Evolutionary conservation across 1,140 invertebrate species (phyloP).

Genomic region (Caenorhabditis remanei): DNA sequence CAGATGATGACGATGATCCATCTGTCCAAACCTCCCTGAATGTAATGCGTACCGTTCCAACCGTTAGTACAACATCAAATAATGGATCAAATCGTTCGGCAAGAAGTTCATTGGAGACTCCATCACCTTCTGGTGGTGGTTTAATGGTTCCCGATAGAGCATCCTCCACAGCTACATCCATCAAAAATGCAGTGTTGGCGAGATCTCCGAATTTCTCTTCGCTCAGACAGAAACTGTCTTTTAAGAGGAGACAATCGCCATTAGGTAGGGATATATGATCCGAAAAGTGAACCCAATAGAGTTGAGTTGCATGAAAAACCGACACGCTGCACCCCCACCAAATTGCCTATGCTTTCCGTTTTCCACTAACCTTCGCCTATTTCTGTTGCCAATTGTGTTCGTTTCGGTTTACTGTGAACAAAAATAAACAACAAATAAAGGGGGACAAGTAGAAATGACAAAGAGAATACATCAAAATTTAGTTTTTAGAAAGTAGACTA

Average conservation of each 20-base stretch:
- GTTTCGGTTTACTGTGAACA: background rate
- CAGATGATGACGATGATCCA: constrained; percentile 82
- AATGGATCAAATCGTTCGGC: constrained; percentile 41
- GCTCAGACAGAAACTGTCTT: constrained; percentile 43
- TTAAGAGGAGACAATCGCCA: constrained; percentile 33
- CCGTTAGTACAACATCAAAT: constrained; percentile 26
- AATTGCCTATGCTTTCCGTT: constrained; percentile 12
- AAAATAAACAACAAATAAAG: background rate
- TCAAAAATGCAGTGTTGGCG: constrained; percentile 35
- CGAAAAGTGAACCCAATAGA: too few species aligned
- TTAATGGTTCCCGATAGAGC: constrained; percentile 38
- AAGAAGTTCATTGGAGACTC: constrained; percentile 43
- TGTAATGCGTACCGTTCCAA: constrained; percentile 63
- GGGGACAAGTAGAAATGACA: too few species aligned
- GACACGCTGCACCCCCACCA: background rate
- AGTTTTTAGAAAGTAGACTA: too few species aligned
- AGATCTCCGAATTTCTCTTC: constrained; percentile 35
- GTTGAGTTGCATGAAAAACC: background rate
- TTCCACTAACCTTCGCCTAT: background rate
- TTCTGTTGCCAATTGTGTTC: background rate
- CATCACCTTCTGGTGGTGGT: constrained; percentile 24
- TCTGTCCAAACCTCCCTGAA: constrained; percentile 79
- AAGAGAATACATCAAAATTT: too few species aligned
- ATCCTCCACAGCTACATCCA: background rate
- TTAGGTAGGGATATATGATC: constrained; percentile 32